Base-by-base conservation (phyloP, 64 coral and sea anemone genomes). In the Montipora foliosa region DNA sequence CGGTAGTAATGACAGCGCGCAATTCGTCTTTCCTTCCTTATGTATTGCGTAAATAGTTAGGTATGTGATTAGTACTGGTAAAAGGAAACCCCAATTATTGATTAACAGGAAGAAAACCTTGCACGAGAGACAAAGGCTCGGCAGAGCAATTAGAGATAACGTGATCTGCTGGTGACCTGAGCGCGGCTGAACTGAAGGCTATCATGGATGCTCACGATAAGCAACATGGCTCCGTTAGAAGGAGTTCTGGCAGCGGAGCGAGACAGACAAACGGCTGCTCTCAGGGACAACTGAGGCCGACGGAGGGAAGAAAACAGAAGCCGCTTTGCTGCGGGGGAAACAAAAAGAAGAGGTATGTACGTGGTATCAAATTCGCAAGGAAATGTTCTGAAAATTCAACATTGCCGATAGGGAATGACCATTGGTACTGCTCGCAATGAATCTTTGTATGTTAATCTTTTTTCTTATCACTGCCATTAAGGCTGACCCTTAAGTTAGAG, bases 231-330 rank as follows among this genome's bases (percentile, higher is more conserved):
- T 6, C 75, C 89, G 11, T 92, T 96, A 22, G 97, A 95, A 76
- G 81, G 88, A 24, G 62, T 83, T 19, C 69, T 99, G 8, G 94
- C 91, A 15, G 57, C 92, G 0, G 95, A 96, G 16, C 96, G 96
- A 80, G 92, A 99, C 48, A 91, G 79, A 58, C 95, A 99, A 47
- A 75, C 96, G 78, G 89, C 92, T 48, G 87, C 89, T 0, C 52
- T 99, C 50, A 89, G 92, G 49, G 97, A 99, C 3, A 95, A 88
- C 84, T 96, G 82, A 90, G 84, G 73, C n/a, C 69, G 73, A 59
- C 76, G 94, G 74, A 91, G 97, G 76, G 94, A 99, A 80, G 94
- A 99, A 72, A 99, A 79, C n/a, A 80, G 94, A 99, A 61, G 97
- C 97, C 6, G 97, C 94, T 6, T 24, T 99, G 11, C 85, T 96